Conservation (phyloP, 2,797 vertebrate genomes). For the Anabas testudineus region DNA sequence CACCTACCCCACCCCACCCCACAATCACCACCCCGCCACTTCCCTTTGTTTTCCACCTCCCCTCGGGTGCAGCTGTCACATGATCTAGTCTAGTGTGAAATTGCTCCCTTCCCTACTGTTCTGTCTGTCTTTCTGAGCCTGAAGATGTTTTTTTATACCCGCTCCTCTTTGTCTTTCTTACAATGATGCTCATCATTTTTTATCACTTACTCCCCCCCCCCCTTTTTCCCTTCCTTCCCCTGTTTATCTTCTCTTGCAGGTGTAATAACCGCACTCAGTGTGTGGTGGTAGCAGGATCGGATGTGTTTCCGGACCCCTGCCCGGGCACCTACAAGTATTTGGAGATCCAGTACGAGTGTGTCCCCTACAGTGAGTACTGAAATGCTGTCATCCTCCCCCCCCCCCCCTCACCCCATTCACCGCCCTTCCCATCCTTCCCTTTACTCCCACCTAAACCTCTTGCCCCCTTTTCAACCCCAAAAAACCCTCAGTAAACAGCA, state of each 20-base stretch:
- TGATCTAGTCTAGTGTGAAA: conserved; percentile 85
- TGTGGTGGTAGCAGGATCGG: conserved; percentile 92
- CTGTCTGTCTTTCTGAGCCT: conserved; percentile 68
- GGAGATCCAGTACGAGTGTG: conserved; percentile 97
- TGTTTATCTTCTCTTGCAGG: conserved; percentile 69
- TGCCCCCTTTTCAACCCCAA: conserved; percentile 37
- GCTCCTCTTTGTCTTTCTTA: conserved; percentile 70
- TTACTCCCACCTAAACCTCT: conserved; percentile 54
- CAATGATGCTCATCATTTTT: conserved; percentile 57
- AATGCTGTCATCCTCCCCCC: conserved; percentile 46
- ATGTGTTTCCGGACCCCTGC: conserved; percentile 94
- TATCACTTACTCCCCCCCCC: conserved; percentile 57
- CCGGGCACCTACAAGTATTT: conserved; percentile 96
- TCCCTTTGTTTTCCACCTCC: conserved; percentile 66
- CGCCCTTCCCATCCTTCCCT: conserved; percentile 56
- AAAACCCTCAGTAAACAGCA: conserved; percentile 57
- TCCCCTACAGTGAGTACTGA: conserved; percentile 94
- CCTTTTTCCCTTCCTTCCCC: conserved; percentile 26
- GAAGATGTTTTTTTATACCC: conserved; percentile 62
- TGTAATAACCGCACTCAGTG: conserved; percentile 96
- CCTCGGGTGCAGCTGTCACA: conserved; percentile 80
- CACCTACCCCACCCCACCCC: conserved; percentile 25
- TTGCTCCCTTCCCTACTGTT: conserved; percentile 76
- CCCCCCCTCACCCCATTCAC: conserved; percentile 56
- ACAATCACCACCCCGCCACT: neutral